Conservation (phyloP, 1,140 invertebrate species). For the Muscidifurax raptorellus region DNA sequence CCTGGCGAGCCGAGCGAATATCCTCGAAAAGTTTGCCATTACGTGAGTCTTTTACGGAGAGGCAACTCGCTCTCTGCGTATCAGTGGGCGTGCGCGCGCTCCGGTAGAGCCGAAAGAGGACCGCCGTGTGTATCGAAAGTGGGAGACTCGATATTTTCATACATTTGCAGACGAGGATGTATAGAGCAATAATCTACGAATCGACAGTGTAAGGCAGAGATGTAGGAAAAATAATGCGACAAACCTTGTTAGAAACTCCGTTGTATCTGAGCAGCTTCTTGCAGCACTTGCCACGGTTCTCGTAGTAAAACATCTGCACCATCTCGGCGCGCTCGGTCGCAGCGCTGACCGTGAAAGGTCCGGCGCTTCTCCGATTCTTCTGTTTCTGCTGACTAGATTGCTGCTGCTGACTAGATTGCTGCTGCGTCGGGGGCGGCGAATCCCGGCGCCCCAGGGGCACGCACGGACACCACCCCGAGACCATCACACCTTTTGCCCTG, state of each 20-base stretch:
- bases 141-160: background rate
- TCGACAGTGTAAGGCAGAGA: too few relatives aligned
- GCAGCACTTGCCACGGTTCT: conserved; percentile 83
- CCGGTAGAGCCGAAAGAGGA: background rate
- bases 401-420: conserved; percentile 58
- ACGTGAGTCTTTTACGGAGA: conserved; percentile 42
- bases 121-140: background rate
- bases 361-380: conserved; percentile 59
- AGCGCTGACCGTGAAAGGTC: conserved; percentile 69
- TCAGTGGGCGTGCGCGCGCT: too few relatives aligned
- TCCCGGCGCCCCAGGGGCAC: conserved; percentile 73
- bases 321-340: conserved; percentile 72
- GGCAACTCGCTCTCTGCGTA: background rate
- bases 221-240: conserved; percentile 30
- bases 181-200: too few relatives aligned
- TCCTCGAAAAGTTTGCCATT: conserved; percentile 50
- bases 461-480: conserved; percentile 75
- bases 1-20: conserved; percentile 14
- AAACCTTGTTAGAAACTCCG: conserved; percentile 83
- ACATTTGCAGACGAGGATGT: too few relatives aligned
- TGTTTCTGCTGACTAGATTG: conserved; percentile 52
- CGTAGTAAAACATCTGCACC: conserved; percentile 85
- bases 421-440: conserved; percentile 63
- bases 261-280: conserved; percentile 83
- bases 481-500: conserved; percentile 69